These are phyloP conservation scores for Pollicipes pollicipes DNA, from an alignment of 1,140 invertebrate species.

Conservation along the genomic window DNA sequence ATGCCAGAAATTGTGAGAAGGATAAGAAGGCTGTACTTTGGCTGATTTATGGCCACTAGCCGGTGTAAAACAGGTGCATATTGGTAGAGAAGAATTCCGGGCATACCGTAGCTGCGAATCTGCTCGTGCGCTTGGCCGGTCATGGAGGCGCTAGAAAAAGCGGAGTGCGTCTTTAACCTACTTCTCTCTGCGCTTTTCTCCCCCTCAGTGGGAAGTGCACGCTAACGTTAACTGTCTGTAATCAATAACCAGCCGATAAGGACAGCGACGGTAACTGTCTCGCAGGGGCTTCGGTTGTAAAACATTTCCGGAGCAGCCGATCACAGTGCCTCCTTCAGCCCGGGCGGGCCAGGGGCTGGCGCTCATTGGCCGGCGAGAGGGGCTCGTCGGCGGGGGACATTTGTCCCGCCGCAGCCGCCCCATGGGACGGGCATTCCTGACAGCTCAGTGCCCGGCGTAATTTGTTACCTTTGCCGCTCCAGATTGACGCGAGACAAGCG, in stretches of 20 bases:
- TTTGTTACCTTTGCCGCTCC: neutral
- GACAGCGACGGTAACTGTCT: neutral
- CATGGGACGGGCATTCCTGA: neutral
- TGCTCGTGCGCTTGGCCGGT: neutral
- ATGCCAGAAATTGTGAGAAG: conserved; percentile 1
- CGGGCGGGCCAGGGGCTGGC: too few species aligned
- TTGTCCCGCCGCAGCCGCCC: neutral
- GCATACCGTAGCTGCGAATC: neutral
- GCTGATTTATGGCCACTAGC: neutral
- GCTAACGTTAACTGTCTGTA: neutral
- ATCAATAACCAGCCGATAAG: neutral
- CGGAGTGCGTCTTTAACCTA: neutral
- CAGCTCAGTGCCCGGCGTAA: neutral
- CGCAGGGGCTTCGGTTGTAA: neutral
- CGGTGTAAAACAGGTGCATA: neutral
- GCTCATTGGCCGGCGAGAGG: too few species aligned
- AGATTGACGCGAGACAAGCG: neutral
- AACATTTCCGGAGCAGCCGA: neutral
- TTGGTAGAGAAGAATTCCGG: neutral
- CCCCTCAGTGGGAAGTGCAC: neutral
- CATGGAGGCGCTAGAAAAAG: neutral
- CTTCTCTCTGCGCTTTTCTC: neutral
- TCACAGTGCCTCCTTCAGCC: too few species aligned
- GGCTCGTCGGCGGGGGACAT: neutral
- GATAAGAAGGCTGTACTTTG: neutral